Evolutionary conservation across 2,888 invertebrate genomes (phyloP).

Genomic region (Erpobdella octoculata): DNA sequence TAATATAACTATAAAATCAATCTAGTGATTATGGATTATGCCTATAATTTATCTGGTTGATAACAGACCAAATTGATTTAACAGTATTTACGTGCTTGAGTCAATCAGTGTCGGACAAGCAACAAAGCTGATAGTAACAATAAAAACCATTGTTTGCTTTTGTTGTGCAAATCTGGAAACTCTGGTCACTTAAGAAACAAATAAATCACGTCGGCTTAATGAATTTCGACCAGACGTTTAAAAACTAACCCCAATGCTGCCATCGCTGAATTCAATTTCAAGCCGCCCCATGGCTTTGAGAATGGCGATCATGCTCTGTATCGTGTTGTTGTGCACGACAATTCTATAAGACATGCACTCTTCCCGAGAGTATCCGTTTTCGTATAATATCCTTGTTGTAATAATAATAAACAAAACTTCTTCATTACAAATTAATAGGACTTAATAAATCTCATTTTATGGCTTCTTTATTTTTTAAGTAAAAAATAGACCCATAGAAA

Average conservation of each 20-base stretch:
- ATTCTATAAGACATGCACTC: slow-evolving; percentile 23
- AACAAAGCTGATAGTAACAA: not conserved
- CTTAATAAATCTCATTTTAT: not conserved
- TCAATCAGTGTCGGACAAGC: not conserved
- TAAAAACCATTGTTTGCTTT: not conserved
- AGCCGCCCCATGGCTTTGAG: slow-evolving; percentile 23
- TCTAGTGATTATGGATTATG: not conserved
- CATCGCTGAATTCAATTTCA: slow-evolving; percentile 16
- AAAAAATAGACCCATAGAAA: not conserved
- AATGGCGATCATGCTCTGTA: slow-evolving; percentile 28
- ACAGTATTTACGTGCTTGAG: not conserved
- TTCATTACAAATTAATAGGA: not conserved
- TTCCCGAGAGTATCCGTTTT: slow-evolving; percentile 22
- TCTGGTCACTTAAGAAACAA: not conserved
- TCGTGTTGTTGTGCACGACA: slow-evolving; percentile 29
- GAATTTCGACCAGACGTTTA: not conserved
- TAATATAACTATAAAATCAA: not conserved
- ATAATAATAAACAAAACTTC: not conserved
- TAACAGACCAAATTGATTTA: too few relatives aligned
- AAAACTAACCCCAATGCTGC: slow-evolving; percentile 11
- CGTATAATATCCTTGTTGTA: slow-evolving; percentile 24
- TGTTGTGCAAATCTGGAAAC: too few relatives aligned
- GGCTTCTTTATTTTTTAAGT: too few relatives aligned
- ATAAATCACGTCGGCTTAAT: not conserved
- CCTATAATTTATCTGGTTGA: not conserved